Evolutionary conservation across 2,888 invertebrate genomes (phyloP), one percentile per base, ranked within the genome.

Genomic region (Lasius platythorax): DNA sequence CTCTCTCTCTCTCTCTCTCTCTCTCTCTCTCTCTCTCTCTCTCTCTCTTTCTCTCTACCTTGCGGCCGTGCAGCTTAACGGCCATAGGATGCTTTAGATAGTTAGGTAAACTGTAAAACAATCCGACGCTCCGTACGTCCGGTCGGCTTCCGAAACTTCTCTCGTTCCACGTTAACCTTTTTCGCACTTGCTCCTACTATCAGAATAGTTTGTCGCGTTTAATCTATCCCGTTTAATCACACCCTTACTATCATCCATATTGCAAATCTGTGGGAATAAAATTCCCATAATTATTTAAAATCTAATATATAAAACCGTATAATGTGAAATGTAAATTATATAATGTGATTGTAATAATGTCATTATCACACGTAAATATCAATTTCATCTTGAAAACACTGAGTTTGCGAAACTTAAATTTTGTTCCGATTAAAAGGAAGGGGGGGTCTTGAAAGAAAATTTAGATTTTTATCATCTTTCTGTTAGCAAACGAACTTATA

Each of bases 51-150:
- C 50, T 56, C 63, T 78, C 76, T 37, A 30, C 70, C 82, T 63
- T 81, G 66, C 28, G 64, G 61, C 30, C 72, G 82, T 56, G 40
- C 64, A 63, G 83, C 85, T 85, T 75, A 75, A 87, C 82, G 81
- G 73, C 78, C 85, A 53, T 78, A 40, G 87, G 83, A 88, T 91
- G 87, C 89, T 88, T 91, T 85, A 88, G 92, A 92, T 92, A 91
- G 91, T 92, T 92, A 85, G 82, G 86, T 74, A 50, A 90, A 91
- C 89, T 91, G 88, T 85, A 88, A 90, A 92, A 91, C 91, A 91
- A 91, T 92, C 75, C 75, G 53, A 78, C 68, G 68, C 73, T 40
- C 43, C 74, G 40, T 83, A 66, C 64, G 70, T 79, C 30, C 40
- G 73, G 58, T 33, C 43, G n/a, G 46, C 50, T 63, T 70, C 81